These are phyloP conservation scores for Drosophila ezoana DNA, from an alignment of 2,888 invertebrate genomes.

Conservation along the genomic window DNA sequence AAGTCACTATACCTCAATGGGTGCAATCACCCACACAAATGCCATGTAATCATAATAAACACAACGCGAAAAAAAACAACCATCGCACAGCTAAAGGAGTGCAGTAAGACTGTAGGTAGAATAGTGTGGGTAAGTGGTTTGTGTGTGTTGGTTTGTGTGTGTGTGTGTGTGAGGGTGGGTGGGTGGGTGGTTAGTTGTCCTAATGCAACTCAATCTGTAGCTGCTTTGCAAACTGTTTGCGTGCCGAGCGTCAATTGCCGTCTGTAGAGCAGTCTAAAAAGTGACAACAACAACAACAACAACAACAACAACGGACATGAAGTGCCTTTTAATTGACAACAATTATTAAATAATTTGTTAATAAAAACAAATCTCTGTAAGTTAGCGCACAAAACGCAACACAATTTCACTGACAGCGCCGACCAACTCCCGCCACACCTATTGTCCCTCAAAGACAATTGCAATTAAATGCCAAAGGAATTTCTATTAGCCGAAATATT, in stretches of 20 bases:
- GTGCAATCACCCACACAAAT: conserved; percentile 69
- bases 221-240: conserved; percentile 30
- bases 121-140: too few relatives aligned
- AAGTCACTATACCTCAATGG: conserved; percentile 58
- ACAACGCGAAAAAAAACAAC: conserved; percentile 23
- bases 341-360: conserved; percentile 68
- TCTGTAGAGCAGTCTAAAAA: too few relatives aligned
- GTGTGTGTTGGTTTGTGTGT: background rate
- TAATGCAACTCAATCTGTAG: conserved; percentile 42
- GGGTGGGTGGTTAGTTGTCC: conserved; percentile 1
- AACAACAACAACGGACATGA: conserved; percentile 38
- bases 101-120: background rate
- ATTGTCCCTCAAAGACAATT: background rate
- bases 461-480: too few relatives aligned
- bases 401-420: conserved; percentile 1
- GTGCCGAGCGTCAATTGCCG: conserved; percentile 41
- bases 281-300: conserved; percentile 29
- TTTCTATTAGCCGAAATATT: too few relatives aligned
- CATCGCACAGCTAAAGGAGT: background rate
- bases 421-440: background rate
- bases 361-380: conserved; percentile 35
- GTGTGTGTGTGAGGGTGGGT: background rate
- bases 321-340: conserved; percentile 60
- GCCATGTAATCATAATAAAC: conserved; percentile 56
- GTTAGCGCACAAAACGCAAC: conserved; percentile 31